A percentile compares a stretch with the other conserved stretches of the same genome.
These are phyloP conservation scores for Pollenia labialis DNA, from an alignment of 2,888 invertebrate genomes.

Conservation along the genomic window DNA sequence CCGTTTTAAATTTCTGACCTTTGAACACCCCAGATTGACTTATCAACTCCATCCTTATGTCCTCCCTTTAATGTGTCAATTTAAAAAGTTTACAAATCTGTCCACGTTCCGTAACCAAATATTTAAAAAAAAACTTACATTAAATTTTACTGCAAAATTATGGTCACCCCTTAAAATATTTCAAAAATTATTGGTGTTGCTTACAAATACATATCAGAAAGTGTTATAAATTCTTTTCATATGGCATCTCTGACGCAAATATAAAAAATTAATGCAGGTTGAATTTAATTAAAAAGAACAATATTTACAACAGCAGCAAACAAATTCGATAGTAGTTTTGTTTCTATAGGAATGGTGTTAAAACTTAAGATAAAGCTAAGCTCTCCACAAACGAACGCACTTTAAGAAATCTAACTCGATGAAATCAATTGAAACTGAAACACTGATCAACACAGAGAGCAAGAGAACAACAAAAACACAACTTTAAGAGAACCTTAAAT, in stretches of 20 bases:
- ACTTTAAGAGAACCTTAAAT: slow-evolving; percentile 24
- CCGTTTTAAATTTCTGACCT: too few relatives aligned
- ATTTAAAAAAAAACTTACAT: too few relatives aligned
- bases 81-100: too few relatives aligned
- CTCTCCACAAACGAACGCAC: slow-evolving; percentile 13
- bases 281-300: slow-evolving; percentile 24
- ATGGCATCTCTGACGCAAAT: slow-evolving; percentile 8
- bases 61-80: too few relatives aligned
- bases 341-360: not conserved
- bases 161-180: too few relatives aligned
- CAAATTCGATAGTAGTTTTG: not conserved
- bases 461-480: not conserved
- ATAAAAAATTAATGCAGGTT: slow-evolving; percentile 36
- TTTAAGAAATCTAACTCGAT: not conserved
- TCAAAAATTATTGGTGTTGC: too few relatives aligned
- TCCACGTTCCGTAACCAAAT: too few relatives aligned
- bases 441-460: slow-evolving; percentile 25
- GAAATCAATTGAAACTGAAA: slow-evolving; percentile 32
- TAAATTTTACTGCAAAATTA: too few relatives aligned
- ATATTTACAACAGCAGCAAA: not conserved
- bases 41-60: too few relatives aligned
- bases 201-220: too few relatives aligned
- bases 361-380: slow-evolving; percentile 36
- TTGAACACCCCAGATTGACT: too few relatives aligned
- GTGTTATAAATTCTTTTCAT: too few relatives aligned